Percentiles rank a stretch among this genome's conserved stretches.
Evolutionary conservation across 2,888 invertebrate genomes (phyloP).

Genomic region (Buathra laborator): DNA sequence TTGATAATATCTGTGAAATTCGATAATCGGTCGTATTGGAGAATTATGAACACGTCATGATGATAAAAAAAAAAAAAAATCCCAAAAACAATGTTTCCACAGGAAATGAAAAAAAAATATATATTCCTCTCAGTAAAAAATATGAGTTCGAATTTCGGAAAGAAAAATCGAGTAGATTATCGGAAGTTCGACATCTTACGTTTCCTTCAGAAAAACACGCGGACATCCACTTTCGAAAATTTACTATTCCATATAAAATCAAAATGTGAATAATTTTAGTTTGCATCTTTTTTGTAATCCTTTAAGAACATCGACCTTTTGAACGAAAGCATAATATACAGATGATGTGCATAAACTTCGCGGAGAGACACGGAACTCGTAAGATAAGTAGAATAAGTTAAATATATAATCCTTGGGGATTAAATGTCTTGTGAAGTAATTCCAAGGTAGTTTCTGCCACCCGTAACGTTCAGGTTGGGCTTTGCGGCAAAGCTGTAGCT

Average conservation of each 20-base stretch:
- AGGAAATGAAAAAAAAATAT: too few species aligned
- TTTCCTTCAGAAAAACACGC: too few species aligned
- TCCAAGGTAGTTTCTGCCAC: conserved; percentile 18
- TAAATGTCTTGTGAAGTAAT: conserved; percentile 28
- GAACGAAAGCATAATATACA: background rate
- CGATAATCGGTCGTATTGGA: too few species aligned
- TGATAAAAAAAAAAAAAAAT: too few species aligned
- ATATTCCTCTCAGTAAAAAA: too few species aligned
- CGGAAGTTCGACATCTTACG: too few species aligned
- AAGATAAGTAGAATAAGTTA: conserved; percentile 53
- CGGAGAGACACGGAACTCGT: background rate
- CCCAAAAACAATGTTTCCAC: too few species aligned
- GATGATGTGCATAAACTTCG: background rate
- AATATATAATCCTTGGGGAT: conserved; percentile 54
- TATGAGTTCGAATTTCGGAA: too few species aligned
- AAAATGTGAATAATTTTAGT: background rate
- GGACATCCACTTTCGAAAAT: background rate
- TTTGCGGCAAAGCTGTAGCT: conserved; percentile 44
- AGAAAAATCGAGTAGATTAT: too few species aligned
- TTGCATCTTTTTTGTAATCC: background rate
- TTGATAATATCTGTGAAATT: too few species aligned
- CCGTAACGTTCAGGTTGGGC: conserved; percentile 4
- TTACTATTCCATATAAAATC: background rate
- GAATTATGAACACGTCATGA: too few species aligned
- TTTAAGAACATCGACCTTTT: conserved; percentile 1